Evolutionary conservation across 2,113 vertebrate genomes (phyloP).

Genomic region (Ailurus styani): DNA sequence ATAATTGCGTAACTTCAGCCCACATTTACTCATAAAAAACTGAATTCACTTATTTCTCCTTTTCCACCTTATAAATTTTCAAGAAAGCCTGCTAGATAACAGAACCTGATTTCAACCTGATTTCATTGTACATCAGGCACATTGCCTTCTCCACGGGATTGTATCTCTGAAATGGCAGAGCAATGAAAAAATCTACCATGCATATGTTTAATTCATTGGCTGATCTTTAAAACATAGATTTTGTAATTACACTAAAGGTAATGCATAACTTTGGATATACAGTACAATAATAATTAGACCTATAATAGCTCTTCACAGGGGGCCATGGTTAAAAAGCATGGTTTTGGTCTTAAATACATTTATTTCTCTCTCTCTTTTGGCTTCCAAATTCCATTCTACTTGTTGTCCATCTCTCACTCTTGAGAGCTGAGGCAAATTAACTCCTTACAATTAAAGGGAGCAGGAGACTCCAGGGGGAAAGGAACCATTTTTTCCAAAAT

Average conservation of each 20-base stretch:
- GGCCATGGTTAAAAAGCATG: conserved; percentile 7
- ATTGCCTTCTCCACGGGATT: conserved; percentile 12
- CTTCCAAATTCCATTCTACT: conserved; percentile 14
- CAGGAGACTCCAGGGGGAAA: not conserved
- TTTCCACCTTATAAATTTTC: conserved; percentile 2
- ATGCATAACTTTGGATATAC: conserved; percentile 56
- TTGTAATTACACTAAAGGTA: conserved; percentile 59
- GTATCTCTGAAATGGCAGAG: conserved; percentile 46
- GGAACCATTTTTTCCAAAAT: conserved; percentile 5
- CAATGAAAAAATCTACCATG: conserved; percentile 23
- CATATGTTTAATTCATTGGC: conserved; percentile 65
- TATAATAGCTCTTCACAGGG: conserved; percentile 36
- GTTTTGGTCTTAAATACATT: conserved; percentile 50
- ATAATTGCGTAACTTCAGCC: not conserved
- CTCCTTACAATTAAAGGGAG: conserved; percentile 7
- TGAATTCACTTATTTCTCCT: conserved; percentile 6
- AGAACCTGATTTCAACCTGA: conserved; percentile 1
- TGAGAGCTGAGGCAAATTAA: conserved; percentile 40
- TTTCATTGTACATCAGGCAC: not conserved
- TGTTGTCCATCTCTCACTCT: not conserved
- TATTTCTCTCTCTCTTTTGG: conserved; percentile 16
- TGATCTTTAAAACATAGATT: conserved; percentile 52
- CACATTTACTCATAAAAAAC: conserved; percentile 5
- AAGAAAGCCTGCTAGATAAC: conserved; percentile 1
- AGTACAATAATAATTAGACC: conserved; percentile 28